phyloP scores from a whole-genome alignment of 2,888 invertebrate genomes.

The Cremastinae sp. region DNA sequence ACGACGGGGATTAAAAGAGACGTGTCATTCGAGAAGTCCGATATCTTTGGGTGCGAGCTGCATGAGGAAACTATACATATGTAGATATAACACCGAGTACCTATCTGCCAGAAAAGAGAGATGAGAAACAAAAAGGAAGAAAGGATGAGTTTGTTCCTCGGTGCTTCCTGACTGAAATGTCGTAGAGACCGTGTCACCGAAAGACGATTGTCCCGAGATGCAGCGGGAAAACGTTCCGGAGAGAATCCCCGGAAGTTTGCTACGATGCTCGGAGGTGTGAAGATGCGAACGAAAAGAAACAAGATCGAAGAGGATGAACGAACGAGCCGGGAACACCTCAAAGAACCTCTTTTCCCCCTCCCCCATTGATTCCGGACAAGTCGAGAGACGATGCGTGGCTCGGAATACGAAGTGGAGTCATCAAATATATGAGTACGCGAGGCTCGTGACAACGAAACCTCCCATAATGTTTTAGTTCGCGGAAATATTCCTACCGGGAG shows the following conservation, averaged over 20 bases:
- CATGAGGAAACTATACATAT: no score
- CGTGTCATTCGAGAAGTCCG: no score
- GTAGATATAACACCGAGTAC: no score
- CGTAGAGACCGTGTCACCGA: slow-evolving; percentile 42
- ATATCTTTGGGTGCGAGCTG: no score
- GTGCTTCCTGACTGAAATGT: slow-evolving; percentile 44
- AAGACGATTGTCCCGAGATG: slow-evolving; percentile 34
- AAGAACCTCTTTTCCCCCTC: slow-evolving; percentile 16
- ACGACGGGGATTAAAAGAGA: no score
- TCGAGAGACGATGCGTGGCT: slow-evolving; percentile 65
- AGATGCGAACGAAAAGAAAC: slow-evolving; percentile 22
- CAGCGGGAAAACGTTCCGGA: slow-evolving; percentile 43
- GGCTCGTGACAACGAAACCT: slow-evolving; percentile 16
- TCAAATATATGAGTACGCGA: slow-evolving; percentile 64
- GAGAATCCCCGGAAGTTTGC: slow-evolving; percentile 46
- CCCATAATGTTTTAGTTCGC: background rate
- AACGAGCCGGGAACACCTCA: slow-evolving; percentile 29
- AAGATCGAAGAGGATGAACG: slow-evolving; percentile 27
- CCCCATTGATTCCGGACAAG: slow-evolving; percentile 23
- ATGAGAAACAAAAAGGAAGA: slow-evolving; percentile 7
- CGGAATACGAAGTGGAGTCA: slow-evolving; percentile 71
- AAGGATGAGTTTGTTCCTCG: slow-evolving; percentile 1
- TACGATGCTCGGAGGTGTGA: slow-evolving; percentile 27
- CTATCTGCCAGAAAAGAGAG: slow-evolving; percentile 13
- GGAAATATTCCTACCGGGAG: slow-evolving; percentile 4